phyloP scores from a whole-genome alignment of 2,888 invertebrate species.

The Yponomeuta malinellus region DNA sequence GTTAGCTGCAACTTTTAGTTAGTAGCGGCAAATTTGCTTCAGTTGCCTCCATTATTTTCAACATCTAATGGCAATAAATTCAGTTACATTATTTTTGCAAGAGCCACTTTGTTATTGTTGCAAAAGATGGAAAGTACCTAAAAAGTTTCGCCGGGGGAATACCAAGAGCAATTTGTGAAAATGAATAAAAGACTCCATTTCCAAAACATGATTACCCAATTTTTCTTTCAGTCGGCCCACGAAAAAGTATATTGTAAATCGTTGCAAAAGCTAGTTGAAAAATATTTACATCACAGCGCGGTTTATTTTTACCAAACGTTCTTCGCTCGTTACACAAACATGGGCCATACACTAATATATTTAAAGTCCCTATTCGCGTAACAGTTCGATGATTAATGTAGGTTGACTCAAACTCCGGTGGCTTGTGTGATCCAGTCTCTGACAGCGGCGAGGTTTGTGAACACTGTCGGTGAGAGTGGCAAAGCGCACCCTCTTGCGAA shows the following conservation, averaged over 20 bases:
- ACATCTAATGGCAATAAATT: too few relatives aligned
- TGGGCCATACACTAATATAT: background rate
- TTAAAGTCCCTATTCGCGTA: background rate
- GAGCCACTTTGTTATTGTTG: too few relatives aligned
- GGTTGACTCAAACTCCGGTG: constrained; percentile 50
- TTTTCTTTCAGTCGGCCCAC: constrained; percentile 33
- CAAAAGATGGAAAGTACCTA: too few relatives aligned
- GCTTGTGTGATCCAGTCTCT: constrained; percentile 61
- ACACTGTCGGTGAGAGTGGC: constrained; percentile 67
- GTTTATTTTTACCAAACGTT: constrained; percentile 4
- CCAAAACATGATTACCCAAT: constrained; percentile 22
- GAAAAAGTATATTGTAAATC: constrained; percentile 18
- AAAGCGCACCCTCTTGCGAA: constrained; percentile 67
- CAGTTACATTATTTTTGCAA: too few relatives aligned
- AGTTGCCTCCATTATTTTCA: too few relatives aligned
- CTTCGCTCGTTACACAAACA: background rate
- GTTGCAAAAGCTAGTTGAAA: background rate
- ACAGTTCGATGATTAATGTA: constrained; percentile 17
- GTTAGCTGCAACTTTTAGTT: too few relatives aligned
- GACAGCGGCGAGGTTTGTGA: constrained; percentile 60
- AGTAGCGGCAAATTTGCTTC: too few relatives aligned
- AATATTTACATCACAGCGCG: background rate
- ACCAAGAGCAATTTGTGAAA: background rate
- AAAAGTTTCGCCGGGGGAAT: background rate
- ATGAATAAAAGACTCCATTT: background rate